Percentiles rank a stretch among this genome's conserved stretches.
Evolutionary conservation across 2,888 invertebrate species (phyloP).

Genomic region (Rosalia funebris): DNA sequence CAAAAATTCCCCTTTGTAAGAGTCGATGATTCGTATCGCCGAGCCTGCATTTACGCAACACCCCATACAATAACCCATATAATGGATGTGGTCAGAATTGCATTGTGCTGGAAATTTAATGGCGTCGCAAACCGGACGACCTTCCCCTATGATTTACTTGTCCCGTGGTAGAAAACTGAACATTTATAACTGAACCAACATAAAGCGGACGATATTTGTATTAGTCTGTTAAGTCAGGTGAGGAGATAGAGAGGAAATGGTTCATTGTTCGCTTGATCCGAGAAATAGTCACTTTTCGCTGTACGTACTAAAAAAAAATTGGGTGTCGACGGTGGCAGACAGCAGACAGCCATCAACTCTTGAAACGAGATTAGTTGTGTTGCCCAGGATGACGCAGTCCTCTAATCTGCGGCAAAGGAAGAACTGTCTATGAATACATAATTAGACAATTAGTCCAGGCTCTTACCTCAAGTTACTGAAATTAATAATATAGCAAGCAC

Average conservation of each 20-base stretch:
- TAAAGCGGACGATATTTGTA: background rate
- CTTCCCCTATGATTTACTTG: constrained; percentile 28
- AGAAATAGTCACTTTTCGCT: background rate
- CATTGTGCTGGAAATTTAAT: constrained; percentile 50
- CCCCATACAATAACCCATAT: constrained; percentile 52
- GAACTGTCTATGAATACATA: background rate
- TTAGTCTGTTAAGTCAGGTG: constrained; percentile 4
- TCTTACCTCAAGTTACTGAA: background rate
- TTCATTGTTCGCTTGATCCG: background rate
- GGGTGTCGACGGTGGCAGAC: constrained; percentile 1
- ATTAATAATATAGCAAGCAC: background rate
- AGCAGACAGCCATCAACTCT: constrained; percentile 1
- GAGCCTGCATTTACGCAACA: constrained; percentile 56
- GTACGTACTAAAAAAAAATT: background rate
- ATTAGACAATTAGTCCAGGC: constrained; percentile 7
- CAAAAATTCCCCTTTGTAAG: constrained; percentile 53
- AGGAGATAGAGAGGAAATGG: background rate
- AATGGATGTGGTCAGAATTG: constrained; percentile 56
- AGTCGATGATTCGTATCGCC: constrained; percentile 58
- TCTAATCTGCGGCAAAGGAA: background rate
- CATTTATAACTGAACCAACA: background rate
- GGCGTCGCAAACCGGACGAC: constrained; percentile 25
- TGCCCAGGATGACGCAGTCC: background rate
- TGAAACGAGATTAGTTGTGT: background rate
- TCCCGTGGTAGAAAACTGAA: background rate